Base-by-base conservation (phyloP, 2,797 vertebrate species). In the Propithecus perrieri region DNA sequence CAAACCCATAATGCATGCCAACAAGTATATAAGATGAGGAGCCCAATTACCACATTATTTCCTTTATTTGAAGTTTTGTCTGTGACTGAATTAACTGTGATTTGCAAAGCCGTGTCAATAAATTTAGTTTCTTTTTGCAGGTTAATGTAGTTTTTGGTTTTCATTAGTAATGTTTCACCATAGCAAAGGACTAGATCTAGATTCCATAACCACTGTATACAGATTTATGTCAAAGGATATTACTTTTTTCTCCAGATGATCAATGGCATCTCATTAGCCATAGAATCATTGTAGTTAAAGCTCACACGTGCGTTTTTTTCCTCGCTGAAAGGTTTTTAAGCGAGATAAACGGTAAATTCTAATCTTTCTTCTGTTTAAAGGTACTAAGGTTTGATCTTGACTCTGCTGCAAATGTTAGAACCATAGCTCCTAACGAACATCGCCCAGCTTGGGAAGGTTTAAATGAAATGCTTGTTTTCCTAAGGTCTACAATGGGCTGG, bases 1-100 rank as follows among this genome's bases (percentile, higher is more conserved):
- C 98, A 98, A 97, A 97, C 94, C 94, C 89, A 91, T 97, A 99
- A 98, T 93, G 96, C 97, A 98, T 98, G 98, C 98, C 99, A 99
- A 98, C 97, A 97, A 98, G 97, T 95, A 57, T 96, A 97, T 96
- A 97, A 96, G 94, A 98, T 98, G 97, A 98, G 96, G 94, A 87
- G 61, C 97, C 97, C 98, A 98, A 98, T 98, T 98, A 98, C 98
- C 91, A 98, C 97, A 90, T 97, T 98, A 97, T 98, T 98, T 97
- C 97, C 97, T 98, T 98, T 97, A 98, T 98, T 98, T 98, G 98
- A 97, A 98, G 97, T 97, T 98, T 98, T 95, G 93, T 97, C 98
- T 98, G 96, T 95, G 91, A 92, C 87, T 98, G 97, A 98, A 94
- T 98, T 98, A 98, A 97, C 97, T 95, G 63, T 97, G 96, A 98